A percentile compares a stretch with the other conserved stretches of the same genome.
Evolutionary conservation across 2,113 vertebrate species (phyloP).

Genomic region (Apaloderma vittatum): DNA sequence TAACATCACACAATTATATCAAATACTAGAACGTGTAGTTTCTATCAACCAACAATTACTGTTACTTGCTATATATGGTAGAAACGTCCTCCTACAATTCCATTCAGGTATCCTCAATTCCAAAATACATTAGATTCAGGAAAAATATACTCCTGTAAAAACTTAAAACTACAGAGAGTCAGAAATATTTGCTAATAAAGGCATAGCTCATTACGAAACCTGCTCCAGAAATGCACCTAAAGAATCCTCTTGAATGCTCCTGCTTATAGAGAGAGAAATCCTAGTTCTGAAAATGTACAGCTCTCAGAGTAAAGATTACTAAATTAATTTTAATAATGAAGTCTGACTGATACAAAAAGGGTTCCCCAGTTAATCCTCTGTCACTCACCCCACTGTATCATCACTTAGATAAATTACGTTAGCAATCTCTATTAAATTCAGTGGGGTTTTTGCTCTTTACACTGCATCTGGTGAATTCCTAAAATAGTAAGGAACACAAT

Average conservation of each 20-base stretch:
- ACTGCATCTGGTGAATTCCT: slow-evolving; percentile 28
- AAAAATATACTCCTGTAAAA: neutral
- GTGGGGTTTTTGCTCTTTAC: neutral
- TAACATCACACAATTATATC: neutral
- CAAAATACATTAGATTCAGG: neutral
- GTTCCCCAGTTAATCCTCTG: slow-evolving; percentile 28
- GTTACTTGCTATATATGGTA: neutral
- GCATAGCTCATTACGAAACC: neutral
- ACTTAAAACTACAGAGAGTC: neutral
- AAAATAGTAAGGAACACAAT: slow-evolving; percentile 42
- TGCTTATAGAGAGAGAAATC: neutral
- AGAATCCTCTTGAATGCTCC: neutral
- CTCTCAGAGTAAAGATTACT: neutral
- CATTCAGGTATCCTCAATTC: neutral
- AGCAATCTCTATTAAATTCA: slow-evolving; percentile 17
- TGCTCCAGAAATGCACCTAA: neutral
- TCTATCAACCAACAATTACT: neutral
- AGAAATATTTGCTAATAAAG: neutral
- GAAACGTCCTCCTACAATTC: neutral
- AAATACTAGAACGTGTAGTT: accelerated
- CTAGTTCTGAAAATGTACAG: neutral
- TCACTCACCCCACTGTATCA: neutral
- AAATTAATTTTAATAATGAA: slow-evolving; percentile 28
- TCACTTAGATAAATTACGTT: slow-evolving; percentile 54
- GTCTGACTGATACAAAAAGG: neutral